These are phyloP conservation scores for Melanotaenia pygmaea DNA, from an alignment of 2,797 vertebrate species.

Conservation along the genomic window DNA sequence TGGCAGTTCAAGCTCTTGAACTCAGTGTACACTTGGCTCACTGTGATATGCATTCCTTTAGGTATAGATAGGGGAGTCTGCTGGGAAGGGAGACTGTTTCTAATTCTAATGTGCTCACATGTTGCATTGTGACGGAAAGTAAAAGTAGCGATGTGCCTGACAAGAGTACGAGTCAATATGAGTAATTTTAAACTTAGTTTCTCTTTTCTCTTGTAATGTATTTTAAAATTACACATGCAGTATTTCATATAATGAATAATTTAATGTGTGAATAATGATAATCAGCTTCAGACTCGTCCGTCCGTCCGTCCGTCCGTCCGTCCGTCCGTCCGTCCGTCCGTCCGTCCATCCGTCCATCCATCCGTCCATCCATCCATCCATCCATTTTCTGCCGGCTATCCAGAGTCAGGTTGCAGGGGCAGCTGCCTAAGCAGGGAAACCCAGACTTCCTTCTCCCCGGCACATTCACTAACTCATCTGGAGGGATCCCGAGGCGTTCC, in stretches of 20 bases:
- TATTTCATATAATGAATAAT: constrained; percentile 30
- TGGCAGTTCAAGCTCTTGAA: constrained; percentile 69
- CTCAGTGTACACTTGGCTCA: constrained; percentile 64
- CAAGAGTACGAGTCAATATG: neutral
- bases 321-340: too few species aligned
- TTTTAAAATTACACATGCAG: constrained; percentile 36
- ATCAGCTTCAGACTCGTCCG: constrained; percentile 50
- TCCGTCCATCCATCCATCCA: constrained; percentile 20
- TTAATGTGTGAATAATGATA: constrained; percentile 61
- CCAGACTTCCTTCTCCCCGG: too few species aligned
- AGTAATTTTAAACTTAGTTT: constrained; percentile 23
- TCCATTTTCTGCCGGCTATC: too few species aligned
- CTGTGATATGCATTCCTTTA: constrained; percentile 62
- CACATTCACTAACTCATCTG: too few species aligned
- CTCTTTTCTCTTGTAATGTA: constrained; percentile 9
- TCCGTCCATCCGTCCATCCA: too few species aligned
- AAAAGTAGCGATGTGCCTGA: constrained; percentile 29
- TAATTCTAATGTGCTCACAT: constrained; percentile 50
- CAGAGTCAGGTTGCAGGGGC: too few species aligned
- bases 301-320: neutral
- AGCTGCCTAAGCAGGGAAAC: too few species aligned
- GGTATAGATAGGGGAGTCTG: constrained; percentile 56
- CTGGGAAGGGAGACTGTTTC: constrained; percentile 46
- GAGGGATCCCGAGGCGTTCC: too few species aligned
- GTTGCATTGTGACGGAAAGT: constrained; percentile 43